Evolutionary conservation across 2,888 invertebrate species (phyloP).

Genomic region (Penaeus monodon): DNA sequence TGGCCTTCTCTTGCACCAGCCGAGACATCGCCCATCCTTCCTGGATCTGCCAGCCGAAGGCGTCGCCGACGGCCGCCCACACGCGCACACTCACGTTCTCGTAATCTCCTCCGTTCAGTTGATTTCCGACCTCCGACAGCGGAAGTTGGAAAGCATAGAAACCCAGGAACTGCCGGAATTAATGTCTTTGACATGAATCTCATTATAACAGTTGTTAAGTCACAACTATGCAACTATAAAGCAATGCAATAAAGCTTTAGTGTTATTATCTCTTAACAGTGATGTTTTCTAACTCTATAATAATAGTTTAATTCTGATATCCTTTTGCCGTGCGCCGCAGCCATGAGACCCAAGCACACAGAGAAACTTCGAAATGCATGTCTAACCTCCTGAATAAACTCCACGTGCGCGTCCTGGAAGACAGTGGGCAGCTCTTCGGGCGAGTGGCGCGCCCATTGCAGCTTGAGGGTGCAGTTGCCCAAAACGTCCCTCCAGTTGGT

Average conservation of each 20-base stretch:
- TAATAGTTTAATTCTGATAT: too few species aligned
- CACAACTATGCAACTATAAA: too few species aligned
- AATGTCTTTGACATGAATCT: not conserved
- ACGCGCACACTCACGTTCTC: conserved; percentile 29
- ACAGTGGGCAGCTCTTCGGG: conserved; percentile 10
- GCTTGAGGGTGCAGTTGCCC: conserved; percentile 82
- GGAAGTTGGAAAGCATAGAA: conserved; percentile 44
- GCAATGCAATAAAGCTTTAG: too few species aligned
- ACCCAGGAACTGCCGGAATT: conserved; percentile 44
- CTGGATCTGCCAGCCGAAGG: conserved; percentile 57
- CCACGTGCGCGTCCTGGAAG: conserved; percentile 25
- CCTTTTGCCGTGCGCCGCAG: not conserved
- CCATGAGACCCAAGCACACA: not conserved
- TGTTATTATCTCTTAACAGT: too few species aligned
- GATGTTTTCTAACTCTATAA: too few species aligned
- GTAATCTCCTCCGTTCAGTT: not conserved
- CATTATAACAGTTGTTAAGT: too few species aligned
- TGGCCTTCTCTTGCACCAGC: conserved; percentile 55
- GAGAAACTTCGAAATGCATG: not conserved
- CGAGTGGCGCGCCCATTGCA: conserved; percentile 71
- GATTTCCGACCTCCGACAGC: conserved; percentile 23
- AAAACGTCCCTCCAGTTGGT: conserved; percentile 61
- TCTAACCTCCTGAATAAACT: conserved; percentile 40
- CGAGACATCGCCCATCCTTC: conserved; percentile 59
- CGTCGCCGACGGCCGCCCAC: conserved; percentile 59